Conservation (phyloP, 2,113 vertebrate species). For the Athene cunicularia region DNA sequence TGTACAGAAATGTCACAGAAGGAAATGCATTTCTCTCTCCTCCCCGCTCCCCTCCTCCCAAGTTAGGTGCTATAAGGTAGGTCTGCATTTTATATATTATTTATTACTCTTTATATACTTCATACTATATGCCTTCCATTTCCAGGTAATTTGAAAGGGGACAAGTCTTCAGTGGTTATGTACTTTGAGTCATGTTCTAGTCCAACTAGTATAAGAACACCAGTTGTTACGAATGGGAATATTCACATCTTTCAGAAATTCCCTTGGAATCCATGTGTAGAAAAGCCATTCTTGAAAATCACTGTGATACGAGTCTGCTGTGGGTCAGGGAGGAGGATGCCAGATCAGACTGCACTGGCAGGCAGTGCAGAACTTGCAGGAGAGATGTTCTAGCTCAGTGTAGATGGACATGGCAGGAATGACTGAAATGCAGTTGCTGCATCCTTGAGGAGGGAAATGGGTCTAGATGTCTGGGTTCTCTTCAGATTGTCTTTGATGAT, state of each 20-base stretch:
- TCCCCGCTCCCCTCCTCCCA: neutral
- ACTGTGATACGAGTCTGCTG: rapidly evolving
- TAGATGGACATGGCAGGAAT: neutral
- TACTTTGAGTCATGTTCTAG: neutral
- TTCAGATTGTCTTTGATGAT: neutral
- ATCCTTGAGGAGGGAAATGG: neutral
- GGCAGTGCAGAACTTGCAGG: neutral
- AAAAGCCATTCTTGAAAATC: neutral
- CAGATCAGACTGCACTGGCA: rapidly evolving
- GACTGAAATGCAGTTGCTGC: neutral
- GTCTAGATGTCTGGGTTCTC: neutral
- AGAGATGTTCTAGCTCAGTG: neutral
- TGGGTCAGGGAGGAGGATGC: neutral
- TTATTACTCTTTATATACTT: neutral
- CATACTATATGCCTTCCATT: neutral
- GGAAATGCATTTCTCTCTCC: neutral
- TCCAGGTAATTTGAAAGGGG: neutral
- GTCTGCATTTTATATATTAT: neutral
- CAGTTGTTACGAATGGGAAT: neutral
- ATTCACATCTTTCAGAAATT: neutral
- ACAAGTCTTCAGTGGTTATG: neutral
- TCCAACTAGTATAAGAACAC: neutral
- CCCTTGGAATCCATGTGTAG: neutral
- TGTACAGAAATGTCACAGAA: neutral
- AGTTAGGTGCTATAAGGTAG: neutral